Conservation (phyloP, 2,797 vertebrate species). For the Alectoris magna region DNA sequence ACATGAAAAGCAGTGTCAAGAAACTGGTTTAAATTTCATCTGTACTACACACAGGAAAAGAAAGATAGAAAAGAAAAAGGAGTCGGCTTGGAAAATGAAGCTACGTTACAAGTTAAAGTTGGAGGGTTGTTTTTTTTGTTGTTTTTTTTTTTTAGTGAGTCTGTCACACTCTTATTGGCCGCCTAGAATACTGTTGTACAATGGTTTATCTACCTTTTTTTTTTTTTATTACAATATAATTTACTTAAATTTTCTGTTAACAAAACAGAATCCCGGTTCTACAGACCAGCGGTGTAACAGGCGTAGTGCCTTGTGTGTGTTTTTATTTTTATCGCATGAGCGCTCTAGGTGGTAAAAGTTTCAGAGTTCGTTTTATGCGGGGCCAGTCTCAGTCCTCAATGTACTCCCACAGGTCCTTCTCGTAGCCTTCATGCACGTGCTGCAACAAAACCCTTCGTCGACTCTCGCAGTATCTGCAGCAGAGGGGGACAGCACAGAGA, state of each 20-base stretch:
- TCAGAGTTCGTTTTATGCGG: conserved; percentile 84
- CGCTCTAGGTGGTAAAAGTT: conserved; percentile 93
- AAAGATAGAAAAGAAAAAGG: conserved; percentile 82
- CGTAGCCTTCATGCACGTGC: conserved; percentile 99
- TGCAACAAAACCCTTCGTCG: conserved; percentile 98
- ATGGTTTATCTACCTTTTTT: conserved; percentile 88
- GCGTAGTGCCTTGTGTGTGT: conserved; percentile 84
- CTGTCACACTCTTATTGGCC: conserved; percentile 86
- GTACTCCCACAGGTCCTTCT: conserved; percentile 99
- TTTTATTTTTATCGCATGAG: conserved; percentile 91
- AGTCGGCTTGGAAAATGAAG: conserved; percentile 85
- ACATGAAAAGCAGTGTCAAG: conserved; percentile 91
- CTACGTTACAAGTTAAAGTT: conserved; percentile 92
- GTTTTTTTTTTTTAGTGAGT: conserved; percentile 81
- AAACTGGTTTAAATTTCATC: conserved; percentile 84
- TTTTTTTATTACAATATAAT: conserved; percentile 99
- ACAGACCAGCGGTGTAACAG: conserved; percentile 87
- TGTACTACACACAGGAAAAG: conserved; percentile 84
- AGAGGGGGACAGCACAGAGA: neutral
- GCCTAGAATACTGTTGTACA: conserved; percentile 99
- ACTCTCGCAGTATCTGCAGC: conserved; percentile 98
- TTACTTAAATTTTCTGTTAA: conserved; percentile 95
- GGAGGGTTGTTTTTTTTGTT: conserved; percentile 77
- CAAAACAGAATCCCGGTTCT: conserved; percentile 92
- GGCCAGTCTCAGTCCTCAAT: conserved; percentile 97